Evolutionary conservation across 2,113 vertebrate species (phyloP).

Genomic region (Prunella himalayana): DNA sequence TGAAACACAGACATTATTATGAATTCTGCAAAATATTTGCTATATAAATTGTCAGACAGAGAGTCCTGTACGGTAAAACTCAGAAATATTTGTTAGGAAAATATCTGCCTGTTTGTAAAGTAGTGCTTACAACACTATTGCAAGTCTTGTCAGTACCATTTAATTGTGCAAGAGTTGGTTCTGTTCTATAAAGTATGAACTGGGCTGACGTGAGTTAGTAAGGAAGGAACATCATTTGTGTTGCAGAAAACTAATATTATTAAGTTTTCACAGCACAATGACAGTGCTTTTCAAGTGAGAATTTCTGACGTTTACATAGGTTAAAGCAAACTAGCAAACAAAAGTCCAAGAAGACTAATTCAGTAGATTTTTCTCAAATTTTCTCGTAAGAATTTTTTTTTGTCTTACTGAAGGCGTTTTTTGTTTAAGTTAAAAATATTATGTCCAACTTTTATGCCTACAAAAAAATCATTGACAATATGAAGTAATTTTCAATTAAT

Average conservation of each 20-base stretch:
- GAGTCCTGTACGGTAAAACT: not conserved
- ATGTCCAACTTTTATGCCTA: not conserved
- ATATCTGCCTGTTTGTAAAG: not conserved
- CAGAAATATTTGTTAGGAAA: not conserved
- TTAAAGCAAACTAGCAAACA: not conserved
- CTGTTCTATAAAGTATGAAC: not conserved
- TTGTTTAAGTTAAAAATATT: not conserved
- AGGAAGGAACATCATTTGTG: not conserved
- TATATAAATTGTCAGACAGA: not conserved
- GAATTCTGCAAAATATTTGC: not conserved
- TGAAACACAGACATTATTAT: not conserved
- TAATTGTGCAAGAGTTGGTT: fast-evolving
- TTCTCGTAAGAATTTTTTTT: not conserved
- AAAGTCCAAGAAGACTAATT: fast-evolving
- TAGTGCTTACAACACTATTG: not conserved
- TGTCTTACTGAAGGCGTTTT: not conserved
- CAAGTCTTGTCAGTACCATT: not conserved
- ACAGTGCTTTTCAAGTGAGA: not conserved
- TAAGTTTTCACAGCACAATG: not conserved
- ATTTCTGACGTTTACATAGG: fast-evolving
- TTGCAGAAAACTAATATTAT: not conserved
- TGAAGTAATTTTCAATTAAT: not conserved
- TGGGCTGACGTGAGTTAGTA: not conserved
- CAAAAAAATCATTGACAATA: not conserved
- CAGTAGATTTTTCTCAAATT: not conserved